Conservation (phyloP, 2,888 invertebrate species). For the Nomada fabriciana region DNA sequence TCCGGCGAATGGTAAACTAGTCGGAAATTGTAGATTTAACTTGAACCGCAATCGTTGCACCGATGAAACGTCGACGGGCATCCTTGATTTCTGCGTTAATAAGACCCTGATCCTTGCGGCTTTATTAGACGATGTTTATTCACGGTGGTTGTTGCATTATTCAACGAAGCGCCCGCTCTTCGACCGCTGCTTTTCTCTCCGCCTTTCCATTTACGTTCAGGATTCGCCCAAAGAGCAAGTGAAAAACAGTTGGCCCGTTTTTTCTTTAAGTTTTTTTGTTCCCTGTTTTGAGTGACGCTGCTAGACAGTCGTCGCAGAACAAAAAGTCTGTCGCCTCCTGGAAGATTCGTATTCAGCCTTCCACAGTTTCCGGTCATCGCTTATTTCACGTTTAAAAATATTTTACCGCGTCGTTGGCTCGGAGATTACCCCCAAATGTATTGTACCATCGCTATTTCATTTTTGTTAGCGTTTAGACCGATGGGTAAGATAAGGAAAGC, state of each 20-base stretch:
- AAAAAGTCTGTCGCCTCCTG: background rate
- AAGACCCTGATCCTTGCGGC: constrained; percentile 24
- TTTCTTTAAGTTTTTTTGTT: constrained; percentile 6
- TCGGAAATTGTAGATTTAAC: constrained; percentile 25
- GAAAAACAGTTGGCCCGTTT: constrained; percentile 26
- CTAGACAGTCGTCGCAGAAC: background rate
- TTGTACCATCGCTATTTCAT: too few species aligned
- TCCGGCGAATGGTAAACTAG: background rate
- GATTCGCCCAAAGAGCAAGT: constrained; percentile 15
- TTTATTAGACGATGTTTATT: constrained; percentile 52
- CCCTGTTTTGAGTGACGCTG: background rate
- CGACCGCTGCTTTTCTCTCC: constrained; percentile 12
- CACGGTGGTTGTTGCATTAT: constrained; percentile 55
- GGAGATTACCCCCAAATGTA: too few species aligned
- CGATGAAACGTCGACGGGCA: constrained; percentile 15
- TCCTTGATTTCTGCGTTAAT: constrained; percentile 46
- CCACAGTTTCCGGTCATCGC: background rate
- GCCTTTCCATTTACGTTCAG: constrained; percentile 44
- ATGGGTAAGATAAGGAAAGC: too few species aligned
- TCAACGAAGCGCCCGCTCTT: constrained; percentile 20
- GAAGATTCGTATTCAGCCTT: background rate
- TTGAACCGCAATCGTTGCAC: background rate
- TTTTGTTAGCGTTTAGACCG: too few species aligned
- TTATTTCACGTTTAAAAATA: background rate
- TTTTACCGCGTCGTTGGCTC: too few species aligned